phyloP scores from a whole-genome alignment of 2,888 invertebrate species.

The Lamellibrachia satsuma region DNA sequence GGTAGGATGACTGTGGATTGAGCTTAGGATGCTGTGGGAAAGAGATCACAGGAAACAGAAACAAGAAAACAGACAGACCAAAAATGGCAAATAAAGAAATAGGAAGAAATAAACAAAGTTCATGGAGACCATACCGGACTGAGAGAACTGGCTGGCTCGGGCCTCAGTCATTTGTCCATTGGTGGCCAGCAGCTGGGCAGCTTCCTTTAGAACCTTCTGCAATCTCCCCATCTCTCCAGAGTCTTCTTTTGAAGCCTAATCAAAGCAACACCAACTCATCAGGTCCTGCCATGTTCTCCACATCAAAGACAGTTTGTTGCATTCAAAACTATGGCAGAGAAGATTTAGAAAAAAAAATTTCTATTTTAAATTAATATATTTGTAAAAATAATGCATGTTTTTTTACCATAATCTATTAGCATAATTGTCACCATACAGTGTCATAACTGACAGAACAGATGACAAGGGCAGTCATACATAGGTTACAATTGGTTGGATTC shows the following conservation, averaged over 20 bases:
- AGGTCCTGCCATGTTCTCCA: neutral
- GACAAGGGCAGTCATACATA: no score
- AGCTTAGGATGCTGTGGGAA: neutral
- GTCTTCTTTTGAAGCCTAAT: neutral
- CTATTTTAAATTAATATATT: no score
- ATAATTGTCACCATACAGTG: no score
- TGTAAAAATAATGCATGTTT: no score
- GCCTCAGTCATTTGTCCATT: neutral
- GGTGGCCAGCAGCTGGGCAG: neutral
- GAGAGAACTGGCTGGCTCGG: neutral
- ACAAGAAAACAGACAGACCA: neutral
- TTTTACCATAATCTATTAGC: no score
- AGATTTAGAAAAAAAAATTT: no score
- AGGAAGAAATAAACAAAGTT: neutral
- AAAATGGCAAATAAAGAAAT: neutral
- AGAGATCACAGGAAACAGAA: neutral
- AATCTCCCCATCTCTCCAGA: neutral
- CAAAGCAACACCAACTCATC: neutral
- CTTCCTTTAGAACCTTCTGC: conserved; percentile 14
- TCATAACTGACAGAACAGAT: no score
- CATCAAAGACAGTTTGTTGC: neutral
- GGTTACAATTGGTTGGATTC: no score
- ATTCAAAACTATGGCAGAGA: no score
- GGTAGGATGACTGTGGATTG: neutral
- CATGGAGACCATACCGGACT: neutral